These are phyloP conservation scores for Erythrolamprus reginae DNA, from an alignment of 2,113 vertebrate species.

Conservation along the genomic window DNA sequence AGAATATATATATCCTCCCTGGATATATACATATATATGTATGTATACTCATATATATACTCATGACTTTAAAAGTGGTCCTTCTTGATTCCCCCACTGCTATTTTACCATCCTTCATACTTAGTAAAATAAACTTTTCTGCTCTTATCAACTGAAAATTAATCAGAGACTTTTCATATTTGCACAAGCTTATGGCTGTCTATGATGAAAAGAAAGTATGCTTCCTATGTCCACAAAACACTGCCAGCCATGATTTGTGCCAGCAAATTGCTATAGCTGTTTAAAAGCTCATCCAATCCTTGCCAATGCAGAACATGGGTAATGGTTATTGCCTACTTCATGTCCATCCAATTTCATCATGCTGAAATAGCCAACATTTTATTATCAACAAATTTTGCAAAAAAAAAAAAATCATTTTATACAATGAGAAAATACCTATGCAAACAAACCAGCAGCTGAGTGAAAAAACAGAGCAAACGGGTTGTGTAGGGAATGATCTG, in stretches of 20 bases:
- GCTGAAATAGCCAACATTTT: neutral
- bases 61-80: neutral
- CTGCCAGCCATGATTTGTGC: neutral
- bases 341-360: neutral
- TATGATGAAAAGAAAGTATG: neutral
- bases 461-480: neutral
- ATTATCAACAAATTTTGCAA: neutral
- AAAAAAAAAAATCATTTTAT: neutral
- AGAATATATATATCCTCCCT: too few relatives aligned
- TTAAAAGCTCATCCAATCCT: neutral
- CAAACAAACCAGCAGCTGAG: neutral
- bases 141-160: neutral
- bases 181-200: neutral
- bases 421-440: neutral
- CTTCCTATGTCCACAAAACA: neutral
- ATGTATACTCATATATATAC: too few relatives aligned
- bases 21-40: too few relatives aligned
- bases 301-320: neutral
- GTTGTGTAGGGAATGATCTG: neutral
- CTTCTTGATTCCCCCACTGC: neutral
- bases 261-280: neutral
- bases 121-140: neutral
- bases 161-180: neutral
- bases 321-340: neutral
- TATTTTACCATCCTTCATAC: neutral